Evolutionary conservation across 2,797 vertebrate genomes (phyloP).

Genomic region (Phalloptychus januarius): DNA sequence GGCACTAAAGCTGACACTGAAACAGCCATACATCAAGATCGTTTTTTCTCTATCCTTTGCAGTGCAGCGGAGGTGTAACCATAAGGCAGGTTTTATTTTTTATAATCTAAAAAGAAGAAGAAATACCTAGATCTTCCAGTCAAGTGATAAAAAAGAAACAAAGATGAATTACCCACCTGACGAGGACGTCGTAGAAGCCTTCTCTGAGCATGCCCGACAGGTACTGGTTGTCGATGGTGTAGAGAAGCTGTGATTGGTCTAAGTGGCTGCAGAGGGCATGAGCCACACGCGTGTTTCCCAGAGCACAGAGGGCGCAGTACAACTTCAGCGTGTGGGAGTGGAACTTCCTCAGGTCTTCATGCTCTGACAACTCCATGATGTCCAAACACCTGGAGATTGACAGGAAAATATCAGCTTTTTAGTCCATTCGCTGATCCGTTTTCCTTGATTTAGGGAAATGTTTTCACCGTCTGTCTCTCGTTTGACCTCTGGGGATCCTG

Average conservation of each 20-base stretch:
- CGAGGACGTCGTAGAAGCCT: conserved; percentile 95
- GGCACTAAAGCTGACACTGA: neutral
- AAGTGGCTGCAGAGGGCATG: conserved; percentile 96
- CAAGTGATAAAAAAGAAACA: neutral
- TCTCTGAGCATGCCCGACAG: conserved; percentile 93
- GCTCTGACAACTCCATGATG: conserved; percentile 94
- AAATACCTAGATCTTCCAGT: neutral
- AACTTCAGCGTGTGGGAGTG: conserved; percentile 96
- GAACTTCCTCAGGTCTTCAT: conserved; percentile 91
- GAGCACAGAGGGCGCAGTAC: conserved; percentile 93
- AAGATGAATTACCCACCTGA: conserved; percentile 80
- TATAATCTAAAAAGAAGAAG: too few species aligned
- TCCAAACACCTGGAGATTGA: conserved; percentile 87
- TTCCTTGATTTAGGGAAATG: neutral
- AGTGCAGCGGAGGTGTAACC: neutral
- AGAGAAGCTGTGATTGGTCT: conserved; percentile 93
- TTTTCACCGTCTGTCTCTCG: neutral
- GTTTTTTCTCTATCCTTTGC: neutral
- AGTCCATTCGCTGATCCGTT: neutral
- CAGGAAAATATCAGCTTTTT: neutral
- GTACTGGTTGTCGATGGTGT: conserved; percentile 95
- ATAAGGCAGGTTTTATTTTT: neutral
- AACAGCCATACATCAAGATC: neutral
- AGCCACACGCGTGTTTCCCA: conserved; percentile 95
- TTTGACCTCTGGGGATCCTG: neutral